phyloP scores from a whole-genome alignment of 1,140 invertebrate genomes.

The Brachionus koreanus region DNA sequence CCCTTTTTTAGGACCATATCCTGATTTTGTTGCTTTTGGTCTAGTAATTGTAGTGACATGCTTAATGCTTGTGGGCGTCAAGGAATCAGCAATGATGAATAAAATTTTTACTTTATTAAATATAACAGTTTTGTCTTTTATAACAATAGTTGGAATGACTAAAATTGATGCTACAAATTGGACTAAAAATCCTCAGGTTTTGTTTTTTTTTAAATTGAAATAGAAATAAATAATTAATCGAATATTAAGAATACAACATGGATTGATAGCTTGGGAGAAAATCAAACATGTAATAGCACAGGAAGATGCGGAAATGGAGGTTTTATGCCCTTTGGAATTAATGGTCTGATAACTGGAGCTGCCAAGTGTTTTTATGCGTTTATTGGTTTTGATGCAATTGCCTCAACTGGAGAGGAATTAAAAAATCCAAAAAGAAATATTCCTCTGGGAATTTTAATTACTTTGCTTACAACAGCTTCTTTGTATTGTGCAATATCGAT shows the following conservation, averaged over 20 bases:
- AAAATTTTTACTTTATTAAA: conserved; percentile 52
- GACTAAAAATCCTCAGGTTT: conserved; percentile 48
- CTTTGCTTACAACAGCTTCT: conserved; percentile 48
- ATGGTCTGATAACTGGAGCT: conserved; percentile 31
- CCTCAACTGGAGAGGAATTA: conserved; percentile 46
- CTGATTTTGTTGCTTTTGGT: conserved; percentile 72
- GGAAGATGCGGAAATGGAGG: conserved; percentile 21
- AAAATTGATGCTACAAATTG: conserved; percentile 57
- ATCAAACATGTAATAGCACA: conserved; percentile 8
- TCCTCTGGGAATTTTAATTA: conserved; percentile 49
- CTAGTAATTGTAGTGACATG: neutral
- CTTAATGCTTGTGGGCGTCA: conserved; percentile 71
- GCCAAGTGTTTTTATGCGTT: conserved; percentile 43
- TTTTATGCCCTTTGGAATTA: conserved; percentile 39
- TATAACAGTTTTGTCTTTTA: conserved; percentile 52
- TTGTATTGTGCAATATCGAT: conserved; percentile 50
- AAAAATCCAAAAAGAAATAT: conserved; percentile 48
- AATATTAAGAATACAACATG: conserved; percentile 10
- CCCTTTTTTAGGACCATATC: conserved; percentile 64
- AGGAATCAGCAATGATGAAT: conserved; percentile 62
- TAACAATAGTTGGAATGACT: conserved; percentile 57
- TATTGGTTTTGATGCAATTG: conserved; percentile 37
- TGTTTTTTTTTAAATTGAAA: neutral
- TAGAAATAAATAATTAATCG: neutral
- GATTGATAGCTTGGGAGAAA: neutral